phyloP scores from a whole-genome alignment of 2,888 invertebrate species.

The Stramonita haemastoma region DNA sequence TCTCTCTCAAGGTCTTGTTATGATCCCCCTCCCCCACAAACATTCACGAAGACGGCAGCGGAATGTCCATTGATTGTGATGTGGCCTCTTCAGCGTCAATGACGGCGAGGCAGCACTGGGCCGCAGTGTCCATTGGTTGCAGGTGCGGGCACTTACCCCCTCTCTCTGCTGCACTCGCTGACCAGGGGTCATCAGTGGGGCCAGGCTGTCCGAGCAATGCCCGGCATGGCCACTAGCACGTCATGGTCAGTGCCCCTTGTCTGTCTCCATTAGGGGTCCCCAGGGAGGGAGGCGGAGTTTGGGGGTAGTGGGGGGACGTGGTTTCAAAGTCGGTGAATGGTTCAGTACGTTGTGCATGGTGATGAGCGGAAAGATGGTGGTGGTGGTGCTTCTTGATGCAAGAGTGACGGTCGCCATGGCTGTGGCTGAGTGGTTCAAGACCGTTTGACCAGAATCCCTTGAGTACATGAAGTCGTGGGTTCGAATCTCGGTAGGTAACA shows the following conservation, averaged over 20 bases:
- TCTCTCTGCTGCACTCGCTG: neutral
- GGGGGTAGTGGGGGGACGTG: too few species aligned
- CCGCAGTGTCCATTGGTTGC: neutral
- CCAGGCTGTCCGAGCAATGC: neutral
- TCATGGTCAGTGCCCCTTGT: neutral
- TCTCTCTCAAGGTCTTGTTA: neutral
- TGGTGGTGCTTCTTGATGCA: too few species aligned
- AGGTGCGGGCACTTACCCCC: neutral
- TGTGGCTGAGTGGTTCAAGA: too few species aligned
- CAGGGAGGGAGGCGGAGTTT: too few species aligned
- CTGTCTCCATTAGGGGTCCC: neutral
- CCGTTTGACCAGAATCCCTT: too few species aligned
- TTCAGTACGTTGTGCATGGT: too few species aligned
- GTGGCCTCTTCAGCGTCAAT: neutral
- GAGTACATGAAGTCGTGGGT: too few species aligned
- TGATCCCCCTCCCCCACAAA: too few species aligned
- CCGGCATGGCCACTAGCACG: neutral
- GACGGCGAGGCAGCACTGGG: neutral
- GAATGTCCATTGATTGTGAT: slow-evolving; percentile 8
- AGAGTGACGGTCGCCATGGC: too few species aligned
- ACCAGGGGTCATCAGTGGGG: neutral
- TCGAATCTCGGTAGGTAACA: too few species aligned
- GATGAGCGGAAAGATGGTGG: too few species aligned
- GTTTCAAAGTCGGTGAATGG: too few species aligned
- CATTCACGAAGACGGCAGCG: neutral